Conservation (phyloP, 2,888 invertebrate species). For the Dysmachus trigonus region DNA sequence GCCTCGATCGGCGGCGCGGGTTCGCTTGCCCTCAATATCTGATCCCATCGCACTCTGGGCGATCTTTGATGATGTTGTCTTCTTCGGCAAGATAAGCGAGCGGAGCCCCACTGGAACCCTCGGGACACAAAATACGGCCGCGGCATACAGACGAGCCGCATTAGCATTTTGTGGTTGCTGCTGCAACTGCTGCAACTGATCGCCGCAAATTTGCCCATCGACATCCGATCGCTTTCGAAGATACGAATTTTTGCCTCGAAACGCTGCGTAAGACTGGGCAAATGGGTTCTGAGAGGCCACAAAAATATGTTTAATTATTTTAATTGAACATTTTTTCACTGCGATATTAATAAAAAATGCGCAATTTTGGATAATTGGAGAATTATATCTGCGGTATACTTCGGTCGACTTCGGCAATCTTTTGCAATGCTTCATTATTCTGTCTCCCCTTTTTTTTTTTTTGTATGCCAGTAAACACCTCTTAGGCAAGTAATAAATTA, state of each 20-base stretch:
- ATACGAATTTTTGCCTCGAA: conserved; percentile 17
- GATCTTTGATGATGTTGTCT: conserved; percentile 32
- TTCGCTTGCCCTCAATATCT: background rate
- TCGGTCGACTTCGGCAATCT: background rate
- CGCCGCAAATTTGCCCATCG: conserved; percentile 28
- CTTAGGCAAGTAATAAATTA: background rate
- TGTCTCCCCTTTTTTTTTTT: background rate
- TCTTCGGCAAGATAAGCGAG: background rate
- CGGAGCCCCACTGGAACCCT: conserved; percentile 6
- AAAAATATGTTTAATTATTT: conserved; percentile 37
- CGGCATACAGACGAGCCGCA: background rate
- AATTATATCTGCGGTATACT: background rate
- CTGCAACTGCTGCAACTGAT: background rate
- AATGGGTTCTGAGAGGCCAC: background rate
- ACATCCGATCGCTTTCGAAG: background rate
- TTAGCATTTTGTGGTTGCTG: background rate
- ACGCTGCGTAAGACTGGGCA: background rate
- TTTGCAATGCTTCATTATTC: background rate
- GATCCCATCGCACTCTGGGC: background rate
- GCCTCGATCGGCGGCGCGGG: background rate
- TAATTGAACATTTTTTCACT: conserved; percentile 34
- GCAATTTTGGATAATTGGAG: conserved; percentile 28
- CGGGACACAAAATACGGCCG: conserved; percentile 24
- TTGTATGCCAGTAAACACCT: background rate
- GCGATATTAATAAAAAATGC: conserved; percentile 5